Evolutionary conservation across 2,113 vertebrate genomes (phyloP), one percentile per base, ranked within the genome.

Genomic region (Podilymbus podiceps): DNA sequence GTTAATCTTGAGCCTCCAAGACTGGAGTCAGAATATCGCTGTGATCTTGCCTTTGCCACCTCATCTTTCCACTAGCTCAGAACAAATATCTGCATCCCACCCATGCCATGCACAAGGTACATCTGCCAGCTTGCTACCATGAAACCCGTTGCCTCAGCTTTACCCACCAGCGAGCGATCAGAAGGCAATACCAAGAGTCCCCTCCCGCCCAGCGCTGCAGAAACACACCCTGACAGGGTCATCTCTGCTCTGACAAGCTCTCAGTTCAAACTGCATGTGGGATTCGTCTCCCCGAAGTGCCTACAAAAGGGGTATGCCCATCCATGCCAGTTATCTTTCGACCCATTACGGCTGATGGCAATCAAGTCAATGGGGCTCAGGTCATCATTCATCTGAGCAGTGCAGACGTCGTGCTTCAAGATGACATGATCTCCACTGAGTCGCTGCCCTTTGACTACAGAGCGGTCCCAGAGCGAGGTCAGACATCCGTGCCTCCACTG

Each of bases 261-360:
- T 55, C 56, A 49, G 13, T 52, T 30, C 89, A 59, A 87, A 59
- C 42, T 25, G 18, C 86, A 0, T 0, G 13, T 46, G 84, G 91
- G 76, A 95, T 89, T 91, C 60, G 15, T 5, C 12, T 78, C 93
- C 94, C 84, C 50, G 89, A 81, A 95, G 93, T 92, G 88, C 88
- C 79, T 62, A 23, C 27, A 35, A 79, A 78, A 69, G 12, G 14
- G 59, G 46, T 9, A 64, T 12, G 27, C 68, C 88, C 71, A 28
- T 28, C 85, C 53, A 3, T 24, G 30, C 66, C 62, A 17, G 80
- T 85, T 67, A 35, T 42, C 64, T 58, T 35, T 47, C 69, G 77
- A 68, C 49, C 75, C 80, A 62, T 73, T 88, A 85, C 2, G 28
- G 83, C 4, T 90, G 86, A 85, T 52, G 90, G 66, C 4, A 2